Base-by-base conservation (phyloP, 2,113 vertebrate species). In the Theristicus caerulescens region DNA sequence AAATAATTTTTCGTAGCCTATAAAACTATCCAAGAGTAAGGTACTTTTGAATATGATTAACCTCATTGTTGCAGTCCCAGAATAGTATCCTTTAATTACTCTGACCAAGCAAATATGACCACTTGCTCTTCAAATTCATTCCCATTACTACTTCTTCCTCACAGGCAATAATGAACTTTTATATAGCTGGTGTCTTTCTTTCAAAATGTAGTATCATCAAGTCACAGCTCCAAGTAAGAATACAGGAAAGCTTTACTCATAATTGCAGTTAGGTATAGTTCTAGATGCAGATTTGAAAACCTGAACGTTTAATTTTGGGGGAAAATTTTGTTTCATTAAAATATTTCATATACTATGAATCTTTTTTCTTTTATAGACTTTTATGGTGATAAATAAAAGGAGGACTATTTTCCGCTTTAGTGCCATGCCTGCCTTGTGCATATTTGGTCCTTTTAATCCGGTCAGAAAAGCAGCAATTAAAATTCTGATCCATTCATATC, bases 361-460 rank as follows among this genome's bases (percentile, higher is more conserved):
- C 15, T 21, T 36, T 85, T 95, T 92, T 70, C 42, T 65, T 54
- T 62, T 82, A 74, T 98, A 99, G 99, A 99, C 99, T 54, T 99
- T 99, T 97, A 99, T 99, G 98, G 99, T 99, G 91, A 70, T 99
- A 97, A 99, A 99, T 98, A 98, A 98, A 98, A 98, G 98, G 67
- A 99, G 99, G 94, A 99, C 98, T 97, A 99, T 99, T 97, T 99
- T 98, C 97, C 98, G 99, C 16, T 99, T 99, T 98, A 98, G 97
- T 93, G 99, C 99, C 97, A 98, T 98, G 1, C 98, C 98, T 77
- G 99, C 99, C 38, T 98, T 99, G 92, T 99, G 98, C 98, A 97
- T 99, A 88, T 97, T 99, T 97, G 99, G 98, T 93, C 99, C 99
- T 82, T 99, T 99, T 97, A 98, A 99, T 98, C 98, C 96, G 22